Percentiles rank a stretch among this genome's conserved stretches.
Conservation (phyloP, 1,140 invertebrate species). For the Drosophila burlai region DNA sequence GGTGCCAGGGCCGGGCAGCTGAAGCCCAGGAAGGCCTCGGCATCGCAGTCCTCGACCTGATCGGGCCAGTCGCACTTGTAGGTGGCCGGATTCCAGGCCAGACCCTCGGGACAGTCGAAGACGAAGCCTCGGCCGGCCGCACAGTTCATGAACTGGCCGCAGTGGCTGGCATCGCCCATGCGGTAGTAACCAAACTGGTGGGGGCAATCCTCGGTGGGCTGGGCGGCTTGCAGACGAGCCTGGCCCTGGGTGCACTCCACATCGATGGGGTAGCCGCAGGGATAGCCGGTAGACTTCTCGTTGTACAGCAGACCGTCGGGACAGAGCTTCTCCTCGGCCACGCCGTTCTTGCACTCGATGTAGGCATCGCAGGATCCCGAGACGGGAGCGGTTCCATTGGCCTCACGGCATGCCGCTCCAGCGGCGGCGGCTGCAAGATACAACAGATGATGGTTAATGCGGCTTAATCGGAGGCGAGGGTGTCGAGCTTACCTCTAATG, state of each 20-base stretch:
- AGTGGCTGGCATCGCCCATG: slow-evolving; percentile 89
- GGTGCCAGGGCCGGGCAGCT: slow-evolving; percentile 87
- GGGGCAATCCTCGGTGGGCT: slow-evolving; percentile 91
- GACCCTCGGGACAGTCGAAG: slow-evolving; percentile 90
- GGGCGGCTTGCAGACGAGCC: slow-evolving; percentile 86
- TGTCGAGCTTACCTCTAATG: slow-evolving; percentile 76
- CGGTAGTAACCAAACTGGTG: slow-evolving; percentile 94
- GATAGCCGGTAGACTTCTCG: slow-evolving; percentile 90
- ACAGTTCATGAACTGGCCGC: slow-evolving; percentile 94
- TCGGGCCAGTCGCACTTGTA: slow-evolving; percentile 95
- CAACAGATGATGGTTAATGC: slow-evolving; percentile 55
- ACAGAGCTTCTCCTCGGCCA: slow-evolving; percentile 91
- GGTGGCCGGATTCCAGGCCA: slow-evolving; percentile 92
- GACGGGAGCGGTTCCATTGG: slow-evolving; percentile 87
- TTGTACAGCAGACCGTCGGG: slow-evolving; percentile 95
- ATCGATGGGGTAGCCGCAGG: slow-evolving; percentile 93
- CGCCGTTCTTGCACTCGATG: slow-evolving; percentile 89
- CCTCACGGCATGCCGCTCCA: slow-evolving; percentile 62
- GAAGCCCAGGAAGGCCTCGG: slow-evolving; percentile 90
- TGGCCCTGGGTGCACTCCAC: slow-evolving; percentile 90
- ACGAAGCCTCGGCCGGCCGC: slow-evolving; percentile 88
- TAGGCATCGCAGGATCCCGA: slow-evolving; percentile 91
- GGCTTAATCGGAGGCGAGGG: slow-evolving; percentile 5
- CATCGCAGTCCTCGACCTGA: slow-evolving; percentile 91
- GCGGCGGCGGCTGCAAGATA: slow-evolving; percentile 68